Evolutionary conservation across 1,140 invertebrate species (phyloP).

Genomic region (Heliconius hewitsoni): DNA sequence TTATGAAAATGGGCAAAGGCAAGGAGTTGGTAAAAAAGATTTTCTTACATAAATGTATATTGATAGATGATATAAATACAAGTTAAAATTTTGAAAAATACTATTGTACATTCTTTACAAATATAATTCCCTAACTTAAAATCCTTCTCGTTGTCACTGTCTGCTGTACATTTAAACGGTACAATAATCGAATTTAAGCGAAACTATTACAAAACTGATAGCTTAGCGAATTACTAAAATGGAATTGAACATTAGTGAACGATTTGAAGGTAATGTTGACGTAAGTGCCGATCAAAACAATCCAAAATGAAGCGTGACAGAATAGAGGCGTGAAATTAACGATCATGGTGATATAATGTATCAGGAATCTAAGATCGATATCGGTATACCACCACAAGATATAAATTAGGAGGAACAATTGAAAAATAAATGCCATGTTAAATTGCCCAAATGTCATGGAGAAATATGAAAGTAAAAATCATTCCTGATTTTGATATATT

Average conservation of each 20-base stretch:
- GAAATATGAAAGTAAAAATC: not conserved
- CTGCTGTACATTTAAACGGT: not conserved
- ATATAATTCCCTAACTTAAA: not conserved
- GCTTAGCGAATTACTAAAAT: conserved; percentile 41
- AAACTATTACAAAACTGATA: conserved; percentile 21
- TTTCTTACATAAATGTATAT: too few species aligned
- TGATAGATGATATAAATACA: too few species aligned
- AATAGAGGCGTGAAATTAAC: conserved; percentile 56
- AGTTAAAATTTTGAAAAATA: too few species aligned
- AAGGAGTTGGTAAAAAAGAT: too few species aligned
- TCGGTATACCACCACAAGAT: conserved; percentile 20
- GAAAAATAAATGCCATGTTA: conserved; percentile 9
- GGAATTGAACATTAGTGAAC: conserved; percentile 40
- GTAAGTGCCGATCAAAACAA: conserved; percentile 45
- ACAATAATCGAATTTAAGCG: not conserved
- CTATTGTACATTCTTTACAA: not conserved
- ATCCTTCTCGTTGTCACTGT: not conserved
- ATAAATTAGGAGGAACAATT: conserved; percentile 13
- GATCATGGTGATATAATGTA: conserved; percentile 50
- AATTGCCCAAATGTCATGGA: conserved; percentile 16
- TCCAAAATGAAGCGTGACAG: conserved; percentile 55
- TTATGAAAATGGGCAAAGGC: too few species aligned
- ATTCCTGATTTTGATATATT: not conserved
- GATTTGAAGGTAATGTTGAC: conserved; percentile 32
- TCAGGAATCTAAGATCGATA: conserved; percentile 30